Evolutionary conservation across 1,140 invertebrate genomes (phyloP).

Genomic region (Venturia canescens): DNA sequence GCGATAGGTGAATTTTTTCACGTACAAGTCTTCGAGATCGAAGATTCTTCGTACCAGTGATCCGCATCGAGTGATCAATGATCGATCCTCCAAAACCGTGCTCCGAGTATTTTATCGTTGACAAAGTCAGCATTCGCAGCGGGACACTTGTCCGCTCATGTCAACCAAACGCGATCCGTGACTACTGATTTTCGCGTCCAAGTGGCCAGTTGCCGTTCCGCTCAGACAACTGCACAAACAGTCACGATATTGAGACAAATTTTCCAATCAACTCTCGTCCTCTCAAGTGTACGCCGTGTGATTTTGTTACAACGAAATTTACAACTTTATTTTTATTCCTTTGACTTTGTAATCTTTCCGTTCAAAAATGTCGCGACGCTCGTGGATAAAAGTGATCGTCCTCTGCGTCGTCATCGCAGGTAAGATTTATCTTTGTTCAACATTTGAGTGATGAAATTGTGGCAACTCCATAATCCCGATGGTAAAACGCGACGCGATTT

Average conservation of each 20-base stretch:
- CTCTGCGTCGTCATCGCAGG: conserved; percentile 59
- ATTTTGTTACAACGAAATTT: background rate
- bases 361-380: conserved; percentile 61
- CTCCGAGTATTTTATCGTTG: background rate
- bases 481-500: no score
- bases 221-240: background rate
- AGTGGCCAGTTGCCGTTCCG: no score
- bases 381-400: conserved; percentile 63
- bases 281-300: background rate
- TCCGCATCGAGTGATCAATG: background rate
- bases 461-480: no score
- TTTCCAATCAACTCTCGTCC: background rate
- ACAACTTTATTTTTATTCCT: background rate
- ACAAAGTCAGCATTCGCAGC: background rate
- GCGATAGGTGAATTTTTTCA: conserved; percentile 25
- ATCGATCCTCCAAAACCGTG: background rate
- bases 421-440: conserved; percentile 53
- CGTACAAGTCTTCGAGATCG: background rate
- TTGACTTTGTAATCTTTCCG: background rate
- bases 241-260: background rate
- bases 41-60: background rate
- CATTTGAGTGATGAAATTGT: no score
- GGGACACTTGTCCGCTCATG: no score
- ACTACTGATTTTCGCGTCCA: no score
- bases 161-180: no score